Base-by-base conservation (phyloP, 2,888 invertebrate genomes). In the Eristalis arbustorum region DNA sequence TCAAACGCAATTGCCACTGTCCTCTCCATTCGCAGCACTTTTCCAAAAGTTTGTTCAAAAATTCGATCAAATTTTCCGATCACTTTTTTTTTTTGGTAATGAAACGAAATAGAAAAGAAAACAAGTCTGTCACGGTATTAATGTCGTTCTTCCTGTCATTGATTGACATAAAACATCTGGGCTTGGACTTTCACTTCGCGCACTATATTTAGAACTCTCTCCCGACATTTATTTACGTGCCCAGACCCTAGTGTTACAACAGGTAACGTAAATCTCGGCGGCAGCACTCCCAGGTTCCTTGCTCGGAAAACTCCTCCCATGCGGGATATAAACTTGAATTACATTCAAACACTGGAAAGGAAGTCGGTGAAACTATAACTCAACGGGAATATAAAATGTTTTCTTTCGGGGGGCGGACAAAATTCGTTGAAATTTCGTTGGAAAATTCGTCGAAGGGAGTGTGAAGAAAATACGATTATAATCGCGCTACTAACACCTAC, bases 151-250 rank as follows among this genome's bases (percentile, higher is more conserved):
- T 80, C 59, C 71, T 61, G 75, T 74, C 61, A 34, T 2, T 76
- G 68, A 80, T 73, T 77, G 88, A 87, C 79, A 88, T 72, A 88
- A 89, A 88, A 81, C 89, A 88, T 89, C 88, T 88, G 88, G 85
- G 83, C 23, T 63, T 59, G 49, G 57, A 59, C 68, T 84, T 64
- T 84, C 74, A 76, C 80, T 77, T 57, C 14, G 67, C 40, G 71
- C 71, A 88, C 78, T 88, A 88, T 82, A 79, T 88, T 88, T 88
- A 88, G 88, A 81, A 57, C 42, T 5, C 11, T 63, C 59, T 78
- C 56, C 68, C 31, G 34, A 66, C 22, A 78, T 49, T n/a, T 63
- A 25, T 66, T 69, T 42, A 61, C 37, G 23, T 13, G 25, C 22
- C 40, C 11, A 40, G 49, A 40, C 61, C 25, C 25, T 49, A n/a